Evolutionary conservation across 2,888 invertebrate genomes (phyloP).

Genomic region (Melipona beecheii): DNA sequence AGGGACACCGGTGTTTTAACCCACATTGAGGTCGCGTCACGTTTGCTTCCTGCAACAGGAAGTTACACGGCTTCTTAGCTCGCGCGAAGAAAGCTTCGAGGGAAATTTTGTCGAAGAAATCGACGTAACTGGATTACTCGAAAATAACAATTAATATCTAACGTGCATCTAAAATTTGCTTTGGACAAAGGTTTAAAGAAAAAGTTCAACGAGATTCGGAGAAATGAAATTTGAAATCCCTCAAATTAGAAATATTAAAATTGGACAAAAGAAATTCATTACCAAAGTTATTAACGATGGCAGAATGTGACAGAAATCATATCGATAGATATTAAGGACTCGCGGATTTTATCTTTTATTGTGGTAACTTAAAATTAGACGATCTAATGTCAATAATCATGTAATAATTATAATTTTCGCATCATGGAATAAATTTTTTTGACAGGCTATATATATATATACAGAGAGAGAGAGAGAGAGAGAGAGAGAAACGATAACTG

Average conservation of each 20-base stretch:
- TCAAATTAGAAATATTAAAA: too few relatives aligned
- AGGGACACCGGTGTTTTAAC: slow-evolving; percentile 50
- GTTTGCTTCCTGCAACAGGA: slow-evolving; percentile 62
- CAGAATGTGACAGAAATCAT: too few relatives aligned
- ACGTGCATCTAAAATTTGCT: too few relatives aligned
- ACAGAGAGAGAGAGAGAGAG: too few relatives aligned
- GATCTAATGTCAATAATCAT: neutral
- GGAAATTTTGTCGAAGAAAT: neutral
- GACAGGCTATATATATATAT: neutral
- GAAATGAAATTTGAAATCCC: too few relatives aligned
- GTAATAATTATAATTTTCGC: neutral
- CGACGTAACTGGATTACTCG: neutral
- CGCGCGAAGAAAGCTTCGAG: neutral
- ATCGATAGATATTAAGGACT: too few relatives aligned
- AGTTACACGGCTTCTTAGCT: slow-evolving; percentile 57
- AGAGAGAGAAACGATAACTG: neutral
- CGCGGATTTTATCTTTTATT: neutral
- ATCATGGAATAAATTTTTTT: neutral
- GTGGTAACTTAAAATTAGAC: neutral
- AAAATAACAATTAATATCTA: neutral
- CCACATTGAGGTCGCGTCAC: slow-evolving; percentile 58
- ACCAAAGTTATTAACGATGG: too few relatives aligned
- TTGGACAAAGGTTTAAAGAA: too few relatives aligned
- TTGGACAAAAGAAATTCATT: too few relatives aligned
- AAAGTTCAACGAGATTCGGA: too few relatives aligned